phyloP scores from a whole-genome alignment of 1,140 invertebrate species.

The Drosophila yakuba region DNA sequence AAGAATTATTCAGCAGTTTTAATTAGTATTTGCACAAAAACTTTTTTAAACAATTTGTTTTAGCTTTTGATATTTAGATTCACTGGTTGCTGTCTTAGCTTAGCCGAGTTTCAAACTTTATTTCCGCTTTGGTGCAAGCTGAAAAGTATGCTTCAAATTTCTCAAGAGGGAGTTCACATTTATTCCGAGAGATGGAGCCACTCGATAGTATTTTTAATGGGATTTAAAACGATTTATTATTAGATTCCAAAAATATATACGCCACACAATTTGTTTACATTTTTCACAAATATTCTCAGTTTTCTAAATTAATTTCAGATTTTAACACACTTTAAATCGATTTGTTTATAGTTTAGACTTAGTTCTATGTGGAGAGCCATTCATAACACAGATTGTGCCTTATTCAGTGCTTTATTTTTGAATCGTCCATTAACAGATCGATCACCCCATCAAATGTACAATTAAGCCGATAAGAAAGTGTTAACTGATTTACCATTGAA shows the following conservation, averaged over 20 bases:
- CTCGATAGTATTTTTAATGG: background rate
- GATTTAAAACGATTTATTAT: background rate
- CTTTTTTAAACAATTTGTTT: background rate
- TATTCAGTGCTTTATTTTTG: background rate
- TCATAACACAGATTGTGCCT: too few species aligned
- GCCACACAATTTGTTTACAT: background rate
- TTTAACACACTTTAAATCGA: too few species aligned
- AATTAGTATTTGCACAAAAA: too few species aligned
- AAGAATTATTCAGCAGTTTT: too few species aligned
- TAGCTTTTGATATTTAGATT: background rate
- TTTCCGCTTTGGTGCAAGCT: background rate
- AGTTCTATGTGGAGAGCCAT: too few species aligned
- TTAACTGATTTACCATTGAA: background rate
- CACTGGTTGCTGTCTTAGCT: background rate
- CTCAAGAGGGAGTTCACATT: too few species aligned
- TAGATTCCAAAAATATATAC: background rate
- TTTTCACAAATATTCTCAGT: too few species aligned
- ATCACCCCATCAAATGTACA: background rate
- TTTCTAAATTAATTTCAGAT: too few species aligned
- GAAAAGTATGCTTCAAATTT: constrained; percentile 11
- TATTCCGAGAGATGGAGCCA: background rate
- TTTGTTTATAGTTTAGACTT: too few species aligned
- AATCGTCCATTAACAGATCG: background rate
- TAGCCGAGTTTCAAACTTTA: background rate
- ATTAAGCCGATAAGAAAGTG: background rate